Percentiles rank a stretch among this genome's conserved stretches.
Conservation (phyloP, 2,888 invertebrate species). For the Coelogynopora nodosa region DNA sequence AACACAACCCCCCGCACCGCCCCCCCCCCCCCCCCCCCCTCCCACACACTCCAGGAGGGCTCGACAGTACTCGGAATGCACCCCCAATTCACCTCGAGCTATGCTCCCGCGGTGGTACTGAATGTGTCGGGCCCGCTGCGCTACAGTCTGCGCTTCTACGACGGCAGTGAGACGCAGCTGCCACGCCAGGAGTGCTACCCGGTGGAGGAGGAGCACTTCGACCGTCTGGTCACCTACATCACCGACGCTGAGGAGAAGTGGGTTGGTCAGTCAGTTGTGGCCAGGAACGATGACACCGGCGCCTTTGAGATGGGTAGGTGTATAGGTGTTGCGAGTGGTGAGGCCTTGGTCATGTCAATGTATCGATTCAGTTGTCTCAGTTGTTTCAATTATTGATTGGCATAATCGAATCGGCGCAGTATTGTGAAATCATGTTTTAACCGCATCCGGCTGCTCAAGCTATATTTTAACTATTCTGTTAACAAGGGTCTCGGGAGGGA, state of each 20-base stretch:
- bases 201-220: conserved; percentile 51
- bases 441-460: too few relatives aligned
- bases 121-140: conserved; percentile 48
- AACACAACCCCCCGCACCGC: too few relatives aligned
- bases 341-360: too few relatives aligned
- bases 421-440: too few relatives aligned
- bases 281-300: conserved; percentile 53
- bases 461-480: too few relatives aligned
- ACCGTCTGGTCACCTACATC: conserved; percentile 54
- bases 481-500: too few relatives aligned
- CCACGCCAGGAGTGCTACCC: conserved; percentile 52
- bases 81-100: conserved; percentile 54
- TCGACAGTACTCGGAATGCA: conserved; percentile 54
- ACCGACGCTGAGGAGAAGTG: conserved; percentile 52
- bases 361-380: too few relatives aligned
- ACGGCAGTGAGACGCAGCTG: conserved; percentile 51
- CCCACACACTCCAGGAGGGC: conserved; percentile 49
- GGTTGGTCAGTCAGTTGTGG: conserved; percentile 54
- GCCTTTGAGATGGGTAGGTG: conserved; percentile 52
- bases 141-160: conserved; percentile 53
- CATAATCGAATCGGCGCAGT: too few relatives aligned
- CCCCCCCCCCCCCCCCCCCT: neutral
- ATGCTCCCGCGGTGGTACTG: conserved; percentile 54
- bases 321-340: too few relatives aligned
- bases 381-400: too few relatives aligned